phyloP scores from a whole-genome alignment of 2,888 invertebrate species.

The Acanthosoma haemorrhoidale region DNA sequence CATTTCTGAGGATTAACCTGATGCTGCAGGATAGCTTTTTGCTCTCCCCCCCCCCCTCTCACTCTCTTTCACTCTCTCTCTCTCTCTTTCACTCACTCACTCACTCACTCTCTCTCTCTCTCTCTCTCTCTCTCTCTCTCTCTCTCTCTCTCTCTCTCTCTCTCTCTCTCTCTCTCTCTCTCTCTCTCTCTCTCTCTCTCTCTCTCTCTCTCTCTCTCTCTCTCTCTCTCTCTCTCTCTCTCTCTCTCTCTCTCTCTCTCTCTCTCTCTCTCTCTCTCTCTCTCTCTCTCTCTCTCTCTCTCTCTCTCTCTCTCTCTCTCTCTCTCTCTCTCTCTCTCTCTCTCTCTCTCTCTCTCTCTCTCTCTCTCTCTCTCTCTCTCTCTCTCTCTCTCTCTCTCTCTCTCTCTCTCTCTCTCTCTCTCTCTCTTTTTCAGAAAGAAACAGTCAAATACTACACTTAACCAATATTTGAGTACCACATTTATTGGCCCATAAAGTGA shows the following conservation, averaged over 20 bases:
- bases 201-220: constrained; percentile 30
- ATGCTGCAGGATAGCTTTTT: too few species aligned
- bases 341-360: constrained; percentile 30
- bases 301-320: constrained; percentile 30
- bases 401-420: constrained; percentile 32
- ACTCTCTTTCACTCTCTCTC: not conserved
- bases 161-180: constrained; percentile 30
- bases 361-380: constrained; percentile 30
- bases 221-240: constrained; percentile 30
- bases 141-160: constrained; percentile 30
- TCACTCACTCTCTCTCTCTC: too few species aligned
- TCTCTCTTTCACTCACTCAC: too few species aligned
- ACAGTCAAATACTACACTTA: too few species aligned
- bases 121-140: constrained; percentile 21
- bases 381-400: constrained; percentile 31
- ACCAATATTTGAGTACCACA: too few species aligned
- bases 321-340: constrained; percentile 30
- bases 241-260: constrained; percentile 30
- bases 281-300: constrained; percentile 30
- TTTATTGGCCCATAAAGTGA: too few species aligned
- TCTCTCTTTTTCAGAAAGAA: constrained; percentile 28
- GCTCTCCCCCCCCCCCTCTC: not conserved
- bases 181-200: constrained; percentile 30
- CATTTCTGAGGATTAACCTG: too few species aligned
- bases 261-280: constrained; percentile 30